phyloP scores from a whole-genome alignment of 1,140 invertebrate species.

The Drosophila elegans region DNA sequence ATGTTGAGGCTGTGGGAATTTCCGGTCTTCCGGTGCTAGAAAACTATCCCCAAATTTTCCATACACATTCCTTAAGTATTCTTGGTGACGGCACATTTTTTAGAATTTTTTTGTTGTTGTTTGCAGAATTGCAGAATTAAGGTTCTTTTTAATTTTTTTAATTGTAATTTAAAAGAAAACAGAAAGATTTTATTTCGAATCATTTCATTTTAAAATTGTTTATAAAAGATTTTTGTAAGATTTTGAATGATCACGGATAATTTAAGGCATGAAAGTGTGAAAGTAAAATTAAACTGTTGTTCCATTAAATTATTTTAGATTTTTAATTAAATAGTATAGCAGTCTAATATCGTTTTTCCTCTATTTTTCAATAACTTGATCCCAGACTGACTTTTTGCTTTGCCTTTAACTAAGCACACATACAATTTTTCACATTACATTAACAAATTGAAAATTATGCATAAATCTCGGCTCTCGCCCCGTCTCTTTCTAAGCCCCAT shows the following conservation, averaged over 20 bases:
- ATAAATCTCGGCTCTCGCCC: conserved; percentile 34
- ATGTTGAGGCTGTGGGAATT: conserved; percentile 17
- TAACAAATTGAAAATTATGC: conserved; percentile 67
- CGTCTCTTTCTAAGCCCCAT: conserved; percentile 20
- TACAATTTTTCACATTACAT: conserved; percentile 32
- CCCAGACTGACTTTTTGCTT: conserved; percentile 30
- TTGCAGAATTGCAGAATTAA: too few relatives aligned
- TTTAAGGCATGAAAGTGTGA: too few relatives aligned
- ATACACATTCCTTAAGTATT: background rate
- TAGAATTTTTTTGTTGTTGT: too few relatives aligned
- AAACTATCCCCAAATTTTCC: background rate
- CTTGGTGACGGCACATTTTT: background rate
- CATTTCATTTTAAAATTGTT: too few relatives aligned
- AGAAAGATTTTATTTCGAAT: background rate
- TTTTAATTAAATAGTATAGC: background rate
- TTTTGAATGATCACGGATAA: too few relatives aligned
- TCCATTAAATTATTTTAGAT: too few relatives aligned
- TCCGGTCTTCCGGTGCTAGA: background rate
- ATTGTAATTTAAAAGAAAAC: too few relatives aligned
- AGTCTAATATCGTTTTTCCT: background rate
- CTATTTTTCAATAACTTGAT: background rate
- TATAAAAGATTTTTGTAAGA: too few relatives aligned
- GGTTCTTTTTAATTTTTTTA: too few relatives aligned
- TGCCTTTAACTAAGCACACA: background rate
- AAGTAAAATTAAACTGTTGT: too few relatives aligned